Conservation (phyloP, 1,140 invertebrate genomes). For the Euura saliciscinereae region DNA sequence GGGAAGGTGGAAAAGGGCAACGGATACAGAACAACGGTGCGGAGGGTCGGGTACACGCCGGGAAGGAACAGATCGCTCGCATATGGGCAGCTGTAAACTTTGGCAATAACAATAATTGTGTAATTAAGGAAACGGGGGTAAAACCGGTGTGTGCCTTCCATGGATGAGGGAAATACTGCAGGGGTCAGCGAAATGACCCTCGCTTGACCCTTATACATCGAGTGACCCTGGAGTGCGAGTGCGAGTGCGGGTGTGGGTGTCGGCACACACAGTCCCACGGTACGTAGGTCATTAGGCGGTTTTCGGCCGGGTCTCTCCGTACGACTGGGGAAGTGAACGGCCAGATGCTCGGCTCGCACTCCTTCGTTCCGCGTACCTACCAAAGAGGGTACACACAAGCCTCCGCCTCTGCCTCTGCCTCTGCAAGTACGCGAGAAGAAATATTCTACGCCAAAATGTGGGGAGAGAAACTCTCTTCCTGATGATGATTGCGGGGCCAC, state of each 20-base stretch:
- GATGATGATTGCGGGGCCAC: conserved; percentile 50
- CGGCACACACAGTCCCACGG: conserved; percentile 27
- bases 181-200: conserved; percentile 34
- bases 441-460: conserved; percentile 14
- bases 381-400: neutral
- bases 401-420: neutral
- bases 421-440: neutral
- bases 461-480: conserved; percentile 22
- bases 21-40: neutral
- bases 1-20: no score
- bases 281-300: conserved; percentile 50
- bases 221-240: neutral
- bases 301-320: conserved; percentile 26
- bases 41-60: neutral
- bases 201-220: conserved; percentile 40
- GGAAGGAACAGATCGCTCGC: conserved; percentile 10
- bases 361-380: neutral
- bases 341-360: conserved; percentile 37
- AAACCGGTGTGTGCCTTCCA: neutral
- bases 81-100: conserved; percentile 28
- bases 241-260: conserved; percentile 27
- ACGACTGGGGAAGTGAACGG: conserved; percentile 43
- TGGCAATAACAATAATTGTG: conserved; percentile 49
- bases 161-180: conserved; percentile 19
- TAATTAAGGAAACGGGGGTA: conserved; percentile 38